A percentile compares a stretch with the other conserved stretches of the same genome.
phyloP scores from a whole-genome alignment of 2,113 vertebrate genomes.

The Percina caprodes region DNA sequence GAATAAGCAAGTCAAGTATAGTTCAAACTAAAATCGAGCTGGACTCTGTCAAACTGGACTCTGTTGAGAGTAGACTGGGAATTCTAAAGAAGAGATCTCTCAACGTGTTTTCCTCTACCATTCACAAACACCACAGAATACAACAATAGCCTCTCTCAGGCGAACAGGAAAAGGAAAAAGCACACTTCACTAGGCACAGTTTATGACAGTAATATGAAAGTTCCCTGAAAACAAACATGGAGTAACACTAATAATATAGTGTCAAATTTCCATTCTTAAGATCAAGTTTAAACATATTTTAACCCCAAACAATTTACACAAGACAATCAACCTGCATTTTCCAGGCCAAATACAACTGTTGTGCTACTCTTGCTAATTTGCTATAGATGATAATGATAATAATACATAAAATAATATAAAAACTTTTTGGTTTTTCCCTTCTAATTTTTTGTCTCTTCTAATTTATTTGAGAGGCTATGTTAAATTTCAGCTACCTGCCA shows the following conservation, averaged over 20 bases:
- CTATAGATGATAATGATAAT: too few relatives aligned
- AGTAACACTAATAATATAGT: background rate
- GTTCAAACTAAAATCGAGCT: background rate
- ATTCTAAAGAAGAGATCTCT: background rate
- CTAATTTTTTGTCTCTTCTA: background rate
- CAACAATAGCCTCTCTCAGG: conserved; percentile 61
- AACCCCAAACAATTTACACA: background rate
- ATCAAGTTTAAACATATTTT: background rate
- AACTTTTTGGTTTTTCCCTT: background rate
- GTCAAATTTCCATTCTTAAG: background rate
- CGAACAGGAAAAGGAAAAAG: conserved; percentile 80
- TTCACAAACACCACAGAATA: conserved; percentile 26
- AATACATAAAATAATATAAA: background rate
- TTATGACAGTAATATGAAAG: conserved; percentile 25
- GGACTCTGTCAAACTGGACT: background rate
- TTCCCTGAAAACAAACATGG: conserved; percentile 6
- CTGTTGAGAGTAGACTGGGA: background rate
- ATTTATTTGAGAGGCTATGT: background rate
- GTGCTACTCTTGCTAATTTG: background rate
- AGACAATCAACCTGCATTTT: background rate
- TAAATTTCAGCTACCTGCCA: background rate
- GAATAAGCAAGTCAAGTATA: background rate
- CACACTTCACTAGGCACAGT: conserved; percentile 41
- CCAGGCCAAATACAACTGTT: background rate
- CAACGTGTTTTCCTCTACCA: conserved; percentile 22